These are phyloP conservation scores for Cryptotermes secundus DNA, from an alignment of 1,140 invertebrate genomes.

Conservation along the genomic window DNA sequence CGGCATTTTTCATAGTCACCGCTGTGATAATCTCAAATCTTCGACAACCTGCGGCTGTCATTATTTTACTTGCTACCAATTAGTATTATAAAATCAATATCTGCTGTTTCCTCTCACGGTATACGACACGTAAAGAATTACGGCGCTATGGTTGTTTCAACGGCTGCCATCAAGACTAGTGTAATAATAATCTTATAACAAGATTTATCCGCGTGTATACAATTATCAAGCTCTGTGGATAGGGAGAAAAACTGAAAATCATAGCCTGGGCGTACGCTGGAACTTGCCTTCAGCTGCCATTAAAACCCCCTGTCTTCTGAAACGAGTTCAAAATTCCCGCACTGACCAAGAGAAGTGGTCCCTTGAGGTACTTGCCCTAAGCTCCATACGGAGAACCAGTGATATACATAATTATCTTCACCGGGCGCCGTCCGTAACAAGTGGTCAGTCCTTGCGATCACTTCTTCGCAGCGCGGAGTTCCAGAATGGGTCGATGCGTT, in stretches of 20 bases:
- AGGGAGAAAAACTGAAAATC: not conserved
- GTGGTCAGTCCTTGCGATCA: not conserved
- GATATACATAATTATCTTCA: slow-evolving; percentile 1
- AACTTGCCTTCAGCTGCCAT: not conserved
- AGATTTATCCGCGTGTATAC: not conserved
- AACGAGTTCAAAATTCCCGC: not conserved
- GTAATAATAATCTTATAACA: not conserved
- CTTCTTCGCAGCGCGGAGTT: not conserved
- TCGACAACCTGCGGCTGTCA: not conserved
- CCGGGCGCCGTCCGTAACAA: not conserved
- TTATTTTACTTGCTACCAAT: not conserved
- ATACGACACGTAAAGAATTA: not conserved
- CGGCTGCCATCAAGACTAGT: not conserved
- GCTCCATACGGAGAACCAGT: not conserved
- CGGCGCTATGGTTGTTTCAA: not conserved
- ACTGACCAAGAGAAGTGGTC: not conserved
- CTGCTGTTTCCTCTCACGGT: not conserved
- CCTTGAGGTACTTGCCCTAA: not conserved
- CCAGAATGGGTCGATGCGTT: not conserved
- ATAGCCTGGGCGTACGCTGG: not conserved
- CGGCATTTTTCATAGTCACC: no score
- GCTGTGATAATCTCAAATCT: no score
- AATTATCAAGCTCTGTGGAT: not conserved
- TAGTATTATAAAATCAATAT: not conserved
- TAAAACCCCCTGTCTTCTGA: not conserved